phyloP scores from a whole-genome alignment of 2,113 vertebrate species.

The Hippocampus comes region DNA sequence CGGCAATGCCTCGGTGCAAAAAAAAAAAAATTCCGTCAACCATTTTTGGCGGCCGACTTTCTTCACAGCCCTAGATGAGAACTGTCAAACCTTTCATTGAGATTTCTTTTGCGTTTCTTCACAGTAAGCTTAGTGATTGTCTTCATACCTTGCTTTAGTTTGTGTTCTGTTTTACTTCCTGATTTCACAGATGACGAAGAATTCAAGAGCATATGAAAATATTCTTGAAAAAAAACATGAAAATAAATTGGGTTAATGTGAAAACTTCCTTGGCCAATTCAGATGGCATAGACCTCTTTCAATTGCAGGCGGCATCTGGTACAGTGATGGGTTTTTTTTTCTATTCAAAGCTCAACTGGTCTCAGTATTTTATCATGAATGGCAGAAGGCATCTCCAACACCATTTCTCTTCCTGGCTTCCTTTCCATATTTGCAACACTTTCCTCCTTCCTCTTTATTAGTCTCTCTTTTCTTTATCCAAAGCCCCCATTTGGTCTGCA shows the following conservation, averaged over 20 bases:
- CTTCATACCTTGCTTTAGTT: neutral
- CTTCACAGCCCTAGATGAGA: no score
- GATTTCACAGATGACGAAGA: neutral
- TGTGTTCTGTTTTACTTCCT: slow-evolving; percentile 8
- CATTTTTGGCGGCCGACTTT: no score
- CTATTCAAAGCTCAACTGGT: slow-evolving; percentile 14
- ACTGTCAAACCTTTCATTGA: no score
- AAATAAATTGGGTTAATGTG: neutral
- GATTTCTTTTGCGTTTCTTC: neutral
- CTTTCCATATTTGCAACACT: slow-evolving; percentile 22
- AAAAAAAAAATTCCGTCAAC: no score
- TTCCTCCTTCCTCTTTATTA: slow-evolving; percentile 36
- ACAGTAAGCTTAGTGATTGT: slow-evolving; percentile 1
- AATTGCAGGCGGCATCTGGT: slow-evolving; percentile 6
- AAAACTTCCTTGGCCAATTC: neutral
- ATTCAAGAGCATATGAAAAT: neutral
- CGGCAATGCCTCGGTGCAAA: no score
- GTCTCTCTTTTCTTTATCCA: slow-evolving; percentile 53
- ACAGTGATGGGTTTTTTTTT: neutral
- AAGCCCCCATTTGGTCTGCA: slow-evolving; percentile 63
- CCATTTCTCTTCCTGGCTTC: slow-evolving; percentile 25
- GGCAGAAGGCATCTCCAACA: slow-evolving; percentile 42
- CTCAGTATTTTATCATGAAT: slow-evolving; percentile 37
- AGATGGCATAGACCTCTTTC: neutral
- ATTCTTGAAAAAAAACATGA: neutral